These are phyloP conservation scores for Corydoras maculifer DNA, from an alignment of 2,113 vertebrate genomes.

Conservation along the genomic window DNA sequence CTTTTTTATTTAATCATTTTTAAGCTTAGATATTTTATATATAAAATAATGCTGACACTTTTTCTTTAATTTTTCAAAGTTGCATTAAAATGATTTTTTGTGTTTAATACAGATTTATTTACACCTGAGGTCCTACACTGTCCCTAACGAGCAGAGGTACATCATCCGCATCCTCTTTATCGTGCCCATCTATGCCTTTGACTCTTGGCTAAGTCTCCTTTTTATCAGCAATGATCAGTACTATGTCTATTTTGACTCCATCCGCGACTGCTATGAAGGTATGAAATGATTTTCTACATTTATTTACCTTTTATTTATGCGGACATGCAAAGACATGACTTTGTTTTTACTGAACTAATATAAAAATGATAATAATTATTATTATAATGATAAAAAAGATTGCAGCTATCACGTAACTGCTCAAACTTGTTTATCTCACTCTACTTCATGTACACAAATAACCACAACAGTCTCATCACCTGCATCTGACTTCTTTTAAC, in stretches of 20 bases:
- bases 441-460: not conserved
- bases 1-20: conserved; percentile 12
- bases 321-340: not conserved
- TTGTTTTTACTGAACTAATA: not conserved
- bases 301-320: not conserved
- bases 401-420: conserved; percentile 29
- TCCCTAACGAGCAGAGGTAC: conserved; percentile 90
- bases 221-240: conserved; percentile 86
- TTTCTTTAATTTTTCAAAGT: not conserved
- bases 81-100: conserved; percentile 2
- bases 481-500: too few relatives aligned
- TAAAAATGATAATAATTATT: too few relatives aligned
- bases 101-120: conserved; percentile 75
- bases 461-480: conserved; percentile 6
- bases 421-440: conserved; percentile 54
- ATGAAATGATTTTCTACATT: conserved; percentile 48
- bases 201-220: conserved; percentile 96
- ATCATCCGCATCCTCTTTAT: conserved; percentile 93
- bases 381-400: not conserved
- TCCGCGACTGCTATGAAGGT: conserved; percentile 96
- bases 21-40: not conserved
- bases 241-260: conserved; percentile 87
- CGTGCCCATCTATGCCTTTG: conserved; percentile 85
- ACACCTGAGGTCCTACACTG: conserved; percentile 82
- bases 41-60: not conserved